These are phyloP conservation scores for Trachymyrmex cornetzi DNA, from an alignment of 1,140 invertebrate species.

Conservation along the genomic window DNA sequence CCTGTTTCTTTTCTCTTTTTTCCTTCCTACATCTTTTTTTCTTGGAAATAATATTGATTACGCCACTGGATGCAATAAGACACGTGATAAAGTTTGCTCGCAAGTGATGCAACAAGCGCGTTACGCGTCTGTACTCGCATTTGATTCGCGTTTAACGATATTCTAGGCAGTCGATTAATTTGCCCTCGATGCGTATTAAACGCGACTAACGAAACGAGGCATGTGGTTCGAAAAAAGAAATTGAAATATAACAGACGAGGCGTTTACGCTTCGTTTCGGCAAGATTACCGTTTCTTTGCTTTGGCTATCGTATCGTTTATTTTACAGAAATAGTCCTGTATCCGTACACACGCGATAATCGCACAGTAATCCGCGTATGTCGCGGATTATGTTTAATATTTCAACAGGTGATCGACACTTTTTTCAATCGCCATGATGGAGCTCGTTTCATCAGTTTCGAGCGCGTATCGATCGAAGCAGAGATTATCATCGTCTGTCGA, in stretches of 20 bases:
- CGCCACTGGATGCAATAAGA: constrained; percentile 15
- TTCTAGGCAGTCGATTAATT: constrained; percentile 77
- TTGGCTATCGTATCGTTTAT: background rate
- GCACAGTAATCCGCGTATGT: constrained; percentile 11
- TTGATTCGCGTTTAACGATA: constrained; percentile 72
- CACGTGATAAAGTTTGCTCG: background rate
- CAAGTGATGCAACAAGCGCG: constrained; percentile 64
- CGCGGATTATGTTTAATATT: background rate
- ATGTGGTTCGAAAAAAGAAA: constrained; percentile 29
- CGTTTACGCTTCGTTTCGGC: background rate
- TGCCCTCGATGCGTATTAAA: constrained; percentile 60
- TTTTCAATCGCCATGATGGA: background rate
- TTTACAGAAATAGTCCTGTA: background rate
- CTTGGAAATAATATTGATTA: background rate
- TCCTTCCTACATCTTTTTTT: background rate
- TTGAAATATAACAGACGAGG: background rate
- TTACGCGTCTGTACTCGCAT: constrained; percentile 44
- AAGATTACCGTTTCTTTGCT: background rate
- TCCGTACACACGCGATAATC: background rate
- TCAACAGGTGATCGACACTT: constrained; percentile 66
- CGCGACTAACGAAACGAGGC: constrained; percentile 66
- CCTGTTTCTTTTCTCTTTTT: too few species aligned
- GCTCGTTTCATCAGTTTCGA: too few species aligned
- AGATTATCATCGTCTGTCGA: background rate
- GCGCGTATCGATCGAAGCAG: constrained; percentile 34